phyloP scores from a whole-genome alignment of 2,888 invertebrate genomes.

The Esperia sulphurella region DNA sequence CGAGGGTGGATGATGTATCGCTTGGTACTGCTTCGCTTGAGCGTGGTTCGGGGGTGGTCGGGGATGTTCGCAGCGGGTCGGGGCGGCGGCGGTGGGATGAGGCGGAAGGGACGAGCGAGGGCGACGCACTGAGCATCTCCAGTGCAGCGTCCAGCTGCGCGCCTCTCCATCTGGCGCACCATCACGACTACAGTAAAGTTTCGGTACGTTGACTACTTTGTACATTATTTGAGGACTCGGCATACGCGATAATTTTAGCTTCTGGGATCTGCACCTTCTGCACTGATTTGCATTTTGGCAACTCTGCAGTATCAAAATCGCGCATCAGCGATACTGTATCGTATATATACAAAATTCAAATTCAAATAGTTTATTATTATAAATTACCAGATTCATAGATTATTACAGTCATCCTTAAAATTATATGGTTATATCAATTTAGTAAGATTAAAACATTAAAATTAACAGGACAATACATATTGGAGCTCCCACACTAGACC shows the following conservation, averaged over 20 bases:
- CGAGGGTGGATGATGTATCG: conserved; percentile 57
- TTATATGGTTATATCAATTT: too few relatives aligned
- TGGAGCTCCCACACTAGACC: too few relatives aligned
- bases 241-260: neutral
- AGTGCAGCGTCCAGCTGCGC: conserved; percentile 73
- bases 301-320: too few relatives aligned
- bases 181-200: conserved; percentile 69
- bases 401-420: too few relatives aligned
- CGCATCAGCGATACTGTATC: too few relatives aligned
- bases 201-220: conserved; percentile 51
- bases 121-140: conserved; percentile 69
- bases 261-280: neutral
- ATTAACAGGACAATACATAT: too few relatives aligned
- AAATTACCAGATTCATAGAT: too few relatives aligned
- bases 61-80: conserved; percentile 77
- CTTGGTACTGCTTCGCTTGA: conserved; percentile 74
- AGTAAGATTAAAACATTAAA: too few relatives aligned
- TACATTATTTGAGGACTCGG: neutral
- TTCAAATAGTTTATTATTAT: too few relatives aligned
- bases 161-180: conserved; percentile 61
- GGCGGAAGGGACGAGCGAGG: conserved; percentile 64
- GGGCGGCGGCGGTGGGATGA: conserved; percentile 73
- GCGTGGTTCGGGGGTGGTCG: conserved; percentile 60
- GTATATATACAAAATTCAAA: too few relatives aligned
- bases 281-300: too few relatives aligned